Evolutionary conservation across 2,113 vertebrate genomes (phyloP), one percentile per base, ranked within the genome.

Genomic region (Tiliqua scincoides): DNA sequence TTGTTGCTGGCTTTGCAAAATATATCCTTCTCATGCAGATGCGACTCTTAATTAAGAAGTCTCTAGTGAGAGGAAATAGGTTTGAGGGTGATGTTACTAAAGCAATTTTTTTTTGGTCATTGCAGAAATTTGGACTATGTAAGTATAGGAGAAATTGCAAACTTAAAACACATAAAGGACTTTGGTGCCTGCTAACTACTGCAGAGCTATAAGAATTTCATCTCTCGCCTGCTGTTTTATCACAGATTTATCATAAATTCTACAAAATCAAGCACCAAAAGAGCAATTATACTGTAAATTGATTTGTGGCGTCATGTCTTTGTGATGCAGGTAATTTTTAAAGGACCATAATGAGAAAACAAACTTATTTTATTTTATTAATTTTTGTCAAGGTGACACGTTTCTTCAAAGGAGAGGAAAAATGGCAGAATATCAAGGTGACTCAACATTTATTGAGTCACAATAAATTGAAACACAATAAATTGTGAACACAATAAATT

Each of bases 31-130:
- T 87, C 87, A 88, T 93, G 92, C 95, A 96, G 95, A 96, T 96
- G 95, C 94, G 94, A 87, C 87, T 95, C 87, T 93, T 96, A 96
- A 96, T 96, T 97, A 95, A 95, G 92, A 95, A 89, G 76, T 92
- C 94, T 94, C 94, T 82, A 89, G 91, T 93, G 95, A 89, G 65
- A 77, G 48, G 4, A 70, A 95, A 96, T 92, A 82, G 30, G 54
- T 94, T 96, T 91, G 90, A 91, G 86, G 88, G 88, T 94, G 93
- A 93, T 93, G 79, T 70, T 96, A 95, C 85, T 87, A 23, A 54
- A n/a, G 9, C 32, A n/a, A 65, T 90, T 87, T 90, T 70, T 91
- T 92, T 94, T 95, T 85, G 93, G 91, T 89, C 90, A 93, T 91
- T 95, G 92, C 93, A 70, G 90, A 95, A 95, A 91, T 81, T 89